Base-by-base conservation (phyloP, 2,888 invertebrate genomes). In the Noctua fimbriata region DNA sequence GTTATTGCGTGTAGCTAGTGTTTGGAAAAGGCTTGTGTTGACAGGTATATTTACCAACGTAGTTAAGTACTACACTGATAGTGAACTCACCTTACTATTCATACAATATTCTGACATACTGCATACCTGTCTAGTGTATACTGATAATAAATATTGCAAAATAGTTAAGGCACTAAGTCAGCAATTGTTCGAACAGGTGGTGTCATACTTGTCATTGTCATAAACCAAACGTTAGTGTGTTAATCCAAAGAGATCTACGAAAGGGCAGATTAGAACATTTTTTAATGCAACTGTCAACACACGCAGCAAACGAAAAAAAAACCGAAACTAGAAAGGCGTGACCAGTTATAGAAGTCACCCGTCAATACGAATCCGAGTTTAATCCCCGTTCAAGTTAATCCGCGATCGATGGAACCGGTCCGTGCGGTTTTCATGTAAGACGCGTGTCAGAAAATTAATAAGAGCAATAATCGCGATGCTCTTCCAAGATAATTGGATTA, bases 321-420 rank as follows among this genome's bases (percentile, higher is more conserved):
- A 49, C 14, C 21, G 7, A 63, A 65, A 49, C 44, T n/a, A n/a
- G n/a, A n/a, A n/a, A n/a, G n/a, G 67, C 58, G 44, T 47, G 72
- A 44, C 60, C 24, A 63, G 41, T 28, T 71, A 71, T 14, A 41
- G 70, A 69, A 44, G 66, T 73, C 73, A 71, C 63, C 66, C 3
- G 71, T 80, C 76, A 84, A 55, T 71, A 69, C 69, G 73, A 81
- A 87, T 82, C 81, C 58, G 24, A 58, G 32, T 65, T 72, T 79
- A 82, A 82, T 82, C 78, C 65, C 24, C 32, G 76, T 44, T 76
- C n/a, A 76, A 83, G 78, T 76, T 79, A 86, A 85, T 81, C 84
- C 79, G 75, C 69, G 41, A 44, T 79, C 75, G 76, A 72, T 82
- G 78, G 9, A 81, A 73, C 71, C 63, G 63, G 83, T 58, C 55